Evolutionary conservation across 1,140 invertebrate species (phyloP).

Genomic region (Atta cephalotes): DNA sequence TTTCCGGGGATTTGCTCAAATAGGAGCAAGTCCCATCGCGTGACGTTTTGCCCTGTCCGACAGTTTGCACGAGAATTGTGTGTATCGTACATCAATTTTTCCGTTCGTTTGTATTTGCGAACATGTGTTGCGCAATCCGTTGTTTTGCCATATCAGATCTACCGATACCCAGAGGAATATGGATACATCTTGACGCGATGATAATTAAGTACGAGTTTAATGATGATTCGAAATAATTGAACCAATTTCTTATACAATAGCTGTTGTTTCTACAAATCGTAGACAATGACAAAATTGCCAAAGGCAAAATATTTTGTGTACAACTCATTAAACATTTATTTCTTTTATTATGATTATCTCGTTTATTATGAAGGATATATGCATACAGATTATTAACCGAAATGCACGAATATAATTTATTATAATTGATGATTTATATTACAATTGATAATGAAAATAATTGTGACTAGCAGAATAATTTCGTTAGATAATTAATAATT

Average conservation of each 20-base stretch:
- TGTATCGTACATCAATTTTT: slow-evolving; percentile 43
- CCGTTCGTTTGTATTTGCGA: slow-evolving; percentile 11
- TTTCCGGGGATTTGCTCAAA: slow-evolving; percentile 41
- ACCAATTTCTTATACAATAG: background rate
- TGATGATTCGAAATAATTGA: slow-evolving; percentile 27
- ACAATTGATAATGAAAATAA: background rate
- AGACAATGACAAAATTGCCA: background rate
- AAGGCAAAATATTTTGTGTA: background rate
- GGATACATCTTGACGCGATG: slow-evolving; percentile 25
- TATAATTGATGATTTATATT: no score
- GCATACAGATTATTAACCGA: background rate
- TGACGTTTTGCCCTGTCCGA: slow-evolving; percentile 29
- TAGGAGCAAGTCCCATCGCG: slow-evolving; percentile 26
- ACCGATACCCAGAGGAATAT: background rate
- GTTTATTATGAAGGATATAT: background rate
- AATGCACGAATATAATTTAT: slow-evolving; percentile 6
- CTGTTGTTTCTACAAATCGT: background rate
- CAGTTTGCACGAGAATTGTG: slow-evolving; percentile 37
- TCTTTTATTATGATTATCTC: slow-evolving; percentile 6
- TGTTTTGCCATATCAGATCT: slow-evolving; percentile 6
- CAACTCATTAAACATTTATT: slow-evolving; percentile 8
- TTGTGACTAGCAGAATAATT: background rate
- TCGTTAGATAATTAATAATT: background rate
- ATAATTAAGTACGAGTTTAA: slow-evolving; percentile 37
- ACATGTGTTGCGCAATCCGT: slow-evolving; percentile 26